Percentiles rank a stretch among this genome's conserved stretches.
Conservation (phyloP, 2,888 invertebrate genomes). For the Plebejus melissa region DNA sequence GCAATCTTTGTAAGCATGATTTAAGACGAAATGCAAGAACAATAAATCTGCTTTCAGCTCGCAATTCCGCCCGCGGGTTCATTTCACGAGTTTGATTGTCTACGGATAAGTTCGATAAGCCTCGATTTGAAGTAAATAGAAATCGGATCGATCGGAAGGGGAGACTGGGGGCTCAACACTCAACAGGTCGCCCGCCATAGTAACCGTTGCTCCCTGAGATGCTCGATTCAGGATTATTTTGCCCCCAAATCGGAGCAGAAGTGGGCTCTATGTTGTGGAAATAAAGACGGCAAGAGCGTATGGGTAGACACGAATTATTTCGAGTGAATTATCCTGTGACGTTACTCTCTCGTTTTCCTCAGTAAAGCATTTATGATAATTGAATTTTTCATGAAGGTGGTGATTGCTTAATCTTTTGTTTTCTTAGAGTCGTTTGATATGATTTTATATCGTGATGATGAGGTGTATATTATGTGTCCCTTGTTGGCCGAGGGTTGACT, state of each 20-base stretch:
- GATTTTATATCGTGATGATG: not conserved
- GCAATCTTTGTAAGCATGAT: not conserved
- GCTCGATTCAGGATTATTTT: not conserved
- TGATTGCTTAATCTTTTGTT: not conserved
- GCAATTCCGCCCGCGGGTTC: slow-evolving; percentile 31
- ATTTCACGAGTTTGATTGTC: slow-evolving; percentile 36
- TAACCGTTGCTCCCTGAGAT: slow-evolving; percentile 38
- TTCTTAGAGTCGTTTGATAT: not conserved
- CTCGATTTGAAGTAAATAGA: slow-evolving; percentile 39
- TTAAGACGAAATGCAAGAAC: slow-evolving; percentile 15
- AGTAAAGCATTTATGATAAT: slow-evolving; percentile 26
- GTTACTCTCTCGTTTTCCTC: slow-evolving; percentile 34
- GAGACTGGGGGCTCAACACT: slow-evolving; percentile 45
- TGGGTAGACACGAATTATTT: slow-evolving; percentile 36
- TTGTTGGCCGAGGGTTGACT: too few relatives aligned
- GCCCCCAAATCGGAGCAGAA: not conserved
- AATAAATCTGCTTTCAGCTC: slow-evolving; percentile 32
- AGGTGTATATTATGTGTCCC: too few relatives aligned
- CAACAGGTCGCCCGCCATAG: slow-evolving; percentile 51
- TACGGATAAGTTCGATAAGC: slow-evolving; percentile 40
- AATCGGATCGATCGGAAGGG: slow-evolving; percentile 36
- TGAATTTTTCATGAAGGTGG: slow-evolving; percentile 14
- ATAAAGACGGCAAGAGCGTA: not conserved
- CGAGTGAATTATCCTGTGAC: slow-evolving; percentile 41
- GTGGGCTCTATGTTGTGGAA: not conserved